Base-by-base conservation (phyloP, 2,888 invertebrate genomes). In the Podotricha telesiphe region DNA sequence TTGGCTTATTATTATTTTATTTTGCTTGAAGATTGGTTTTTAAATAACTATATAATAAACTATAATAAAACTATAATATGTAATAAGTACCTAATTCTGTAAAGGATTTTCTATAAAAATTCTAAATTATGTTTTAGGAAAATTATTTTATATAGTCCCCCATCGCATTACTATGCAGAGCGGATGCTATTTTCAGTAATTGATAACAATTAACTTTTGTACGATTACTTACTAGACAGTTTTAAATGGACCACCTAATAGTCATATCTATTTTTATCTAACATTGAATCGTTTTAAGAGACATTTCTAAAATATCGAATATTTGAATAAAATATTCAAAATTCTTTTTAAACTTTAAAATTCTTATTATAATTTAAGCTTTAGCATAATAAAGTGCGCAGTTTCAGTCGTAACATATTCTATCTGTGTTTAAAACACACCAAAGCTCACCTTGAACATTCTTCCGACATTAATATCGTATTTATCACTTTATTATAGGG, bases 371-470 rank as follows among this genome's bases (percentile, higher is more conserved):
- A 56, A 56, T 47, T 47, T 47, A 19, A 47, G 13, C 7, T 62
- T 19, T 48, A 48, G 17, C 15, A 42, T 59, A 42, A 65, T 61
- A 34, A 71, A 56, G 48, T 65, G 68, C 68, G 68, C 42, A 65
- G 61, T 70, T 68, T 70, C 45, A 64, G 51, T 17, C 56, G 51
- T 50, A 58, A 55, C 55, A 17, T 37, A 37, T 55, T 55, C 55
- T 59, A 61, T 66, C 56, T 73, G 69, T 70, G 62, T 72, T 72
- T 71, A 66, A 71, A 72, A 58, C 62, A 66, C 71, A 55, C 68
- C 69, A 70, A 69, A 66, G 15, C 42, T 73, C 67, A 64, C 75
- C 75, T 75, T 75, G 75, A 73, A 70, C 55, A 74, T 67, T 69
- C 65, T 71, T 70, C 71, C 66, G 61, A 70, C 67, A 74, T 67